These are phyloP conservation scores for Microtus ochrogaster DNA, from an alignment of 2,113 vertebrate genomes.

Conservation along the genomic window DNA sequence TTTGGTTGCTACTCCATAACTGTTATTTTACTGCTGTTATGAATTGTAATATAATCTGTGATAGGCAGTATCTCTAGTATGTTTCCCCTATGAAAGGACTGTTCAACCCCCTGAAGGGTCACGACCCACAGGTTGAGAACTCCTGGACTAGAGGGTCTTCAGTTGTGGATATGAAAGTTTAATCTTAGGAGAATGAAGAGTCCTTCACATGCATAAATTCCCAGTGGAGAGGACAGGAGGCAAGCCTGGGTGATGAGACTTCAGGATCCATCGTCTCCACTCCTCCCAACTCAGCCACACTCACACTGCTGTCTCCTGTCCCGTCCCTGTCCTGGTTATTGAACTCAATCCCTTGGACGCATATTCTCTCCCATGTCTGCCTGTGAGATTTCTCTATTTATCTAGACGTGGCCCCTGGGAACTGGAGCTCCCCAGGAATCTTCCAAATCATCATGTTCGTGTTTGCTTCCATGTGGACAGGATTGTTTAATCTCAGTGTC, in stretches of 20 bases:
- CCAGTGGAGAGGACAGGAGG: neutral
- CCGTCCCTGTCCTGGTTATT: neutral
- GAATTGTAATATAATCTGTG: neutral
- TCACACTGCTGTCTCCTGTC: fast-evolving
- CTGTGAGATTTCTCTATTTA: neutral
- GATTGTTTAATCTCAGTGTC: neutral
- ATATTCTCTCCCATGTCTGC: neutral
- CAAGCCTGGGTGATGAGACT: neutral
- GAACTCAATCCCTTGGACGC: neutral
- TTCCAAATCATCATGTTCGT: neutral
- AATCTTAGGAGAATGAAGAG: neutral
- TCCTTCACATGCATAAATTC: neutral
- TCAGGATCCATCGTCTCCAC: neutral
- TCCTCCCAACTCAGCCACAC: fast-evolving
- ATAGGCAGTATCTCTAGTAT: neutral
- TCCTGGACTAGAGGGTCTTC: neutral
- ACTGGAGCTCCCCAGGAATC: neutral
- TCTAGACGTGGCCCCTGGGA: neutral
- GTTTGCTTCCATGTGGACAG: neutral
- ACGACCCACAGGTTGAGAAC: neutral
- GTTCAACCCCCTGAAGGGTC: neutral
- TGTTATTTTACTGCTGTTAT: neutral
- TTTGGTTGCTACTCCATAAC: neutral
- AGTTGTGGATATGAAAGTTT: neutral
- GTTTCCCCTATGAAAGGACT: neutral